Conservation (phyloP, 2,888 invertebrate genomes). For the Heteromyza rotundicornis region DNA sequence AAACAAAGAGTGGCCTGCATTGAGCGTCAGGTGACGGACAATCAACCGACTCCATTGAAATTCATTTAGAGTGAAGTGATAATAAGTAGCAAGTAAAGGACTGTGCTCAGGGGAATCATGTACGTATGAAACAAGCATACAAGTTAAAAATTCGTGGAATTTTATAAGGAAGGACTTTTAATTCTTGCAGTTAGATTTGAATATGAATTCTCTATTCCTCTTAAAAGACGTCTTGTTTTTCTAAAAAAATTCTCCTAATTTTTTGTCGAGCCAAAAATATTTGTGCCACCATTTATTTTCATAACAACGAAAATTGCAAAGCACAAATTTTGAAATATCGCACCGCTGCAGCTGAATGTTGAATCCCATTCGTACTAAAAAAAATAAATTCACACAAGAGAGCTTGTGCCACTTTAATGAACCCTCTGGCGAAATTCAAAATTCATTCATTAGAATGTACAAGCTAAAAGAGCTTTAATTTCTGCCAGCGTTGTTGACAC, state of each 20-base stretch:
- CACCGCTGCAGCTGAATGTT: not conserved
- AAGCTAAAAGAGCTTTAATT: not conserved
- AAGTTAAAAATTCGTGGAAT: too few relatives aligned
- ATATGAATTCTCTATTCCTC: too few relatives aligned
- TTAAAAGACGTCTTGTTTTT: too few relatives aligned
- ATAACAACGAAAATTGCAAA: conserved; percentile 3
- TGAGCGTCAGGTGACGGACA: not conserved
- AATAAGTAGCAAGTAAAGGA: too few relatives aligned
- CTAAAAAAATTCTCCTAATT: too few relatives aligned
- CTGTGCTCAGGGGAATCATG: too few relatives aligned
- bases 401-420: conserved; percentile 19
- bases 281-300: conserved; percentile 16
- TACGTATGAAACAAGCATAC: too few relatives aligned
- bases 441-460: conserved; percentile 38
- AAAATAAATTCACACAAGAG: conserved; percentile 2
- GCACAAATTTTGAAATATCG: not conserved
- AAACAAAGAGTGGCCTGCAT: too few relatives aligned
- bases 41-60: too few relatives aligned
- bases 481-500: conserved; percentile 22
- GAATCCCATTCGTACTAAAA: not conserved
- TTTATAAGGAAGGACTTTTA: too few relatives aligned
- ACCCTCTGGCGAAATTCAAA: conserved; percentile 12
- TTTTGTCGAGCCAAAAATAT: not conserved
- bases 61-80: too few relatives aligned
- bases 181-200: too few relatives aligned